These are phyloP conservation scores for Thymelicus sylvestris DNA, from an alignment of 2,888 invertebrate species.

Conservation along the genomic window DNA sequence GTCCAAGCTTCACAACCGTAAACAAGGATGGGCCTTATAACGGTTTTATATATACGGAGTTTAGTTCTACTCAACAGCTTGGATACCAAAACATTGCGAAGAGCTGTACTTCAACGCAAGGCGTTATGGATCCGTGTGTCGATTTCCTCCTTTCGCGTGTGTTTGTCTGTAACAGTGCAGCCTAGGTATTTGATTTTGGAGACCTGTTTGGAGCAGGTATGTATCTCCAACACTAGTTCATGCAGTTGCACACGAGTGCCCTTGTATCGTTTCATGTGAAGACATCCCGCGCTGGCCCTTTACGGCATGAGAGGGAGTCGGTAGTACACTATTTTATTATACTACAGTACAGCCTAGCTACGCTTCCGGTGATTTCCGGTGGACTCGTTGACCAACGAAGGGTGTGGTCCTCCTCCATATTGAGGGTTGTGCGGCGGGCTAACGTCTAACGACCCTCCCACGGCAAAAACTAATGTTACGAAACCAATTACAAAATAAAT, in stretches of 20 bases:
- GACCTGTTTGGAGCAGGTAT: not conserved
- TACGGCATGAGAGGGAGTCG: too few species aligned
- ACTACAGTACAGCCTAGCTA: too few species aligned
- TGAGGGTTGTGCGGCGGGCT: too few species aligned
- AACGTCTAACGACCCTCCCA: too few species aligned
- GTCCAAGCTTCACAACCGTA: slow-evolving; percentile 13
- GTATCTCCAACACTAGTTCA: not conserved
- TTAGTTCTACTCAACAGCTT: slow-evolving; percentile 14
- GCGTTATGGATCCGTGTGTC: slow-evolving; percentile 4
- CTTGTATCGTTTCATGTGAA: too few species aligned
- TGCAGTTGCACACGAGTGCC: not conserved
- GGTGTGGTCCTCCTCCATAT: too few species aligned
- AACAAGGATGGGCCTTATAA: not conserved
- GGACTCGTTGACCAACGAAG: too few species aligned
- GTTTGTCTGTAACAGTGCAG: slow-evolving; percentile 9
- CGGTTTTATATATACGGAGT: not conserved
- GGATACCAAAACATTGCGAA: slow-evolving; percentile 12
- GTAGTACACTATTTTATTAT: too few species aligned
- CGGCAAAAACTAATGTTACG: too few species aligned
- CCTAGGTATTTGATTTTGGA: slow-evolving; percentile 9
- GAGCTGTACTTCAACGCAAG: not conserved
- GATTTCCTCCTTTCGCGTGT: slow-evolving; percentile 15
- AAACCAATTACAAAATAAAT: too few species aligned
- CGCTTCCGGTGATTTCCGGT: too few species aligned
- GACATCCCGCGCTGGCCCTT: too few species aligned